Base-by-base conservation (phyloP, 2,888 invertebrate species). In the Cerastis leucographa region DNA sequence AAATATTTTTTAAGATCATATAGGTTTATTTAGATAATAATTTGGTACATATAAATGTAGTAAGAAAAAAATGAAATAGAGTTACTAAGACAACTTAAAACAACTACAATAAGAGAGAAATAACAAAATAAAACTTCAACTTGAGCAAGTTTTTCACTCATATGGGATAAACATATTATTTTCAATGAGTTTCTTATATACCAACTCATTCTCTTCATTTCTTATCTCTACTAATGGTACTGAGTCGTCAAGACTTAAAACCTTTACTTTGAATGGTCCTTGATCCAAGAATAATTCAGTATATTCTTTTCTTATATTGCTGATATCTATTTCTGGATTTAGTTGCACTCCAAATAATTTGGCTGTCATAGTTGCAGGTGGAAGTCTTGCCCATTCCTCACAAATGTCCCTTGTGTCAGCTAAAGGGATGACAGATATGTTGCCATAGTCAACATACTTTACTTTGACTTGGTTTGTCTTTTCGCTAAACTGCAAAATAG, bases 401-500 rank as follows among this genome's bases (percentile, higher is more conserved):
- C 93, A 94, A 76, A 97, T 97, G 89, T 95, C 96, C 76, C 96
- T 96, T 0, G 97, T 92, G 80, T 97, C 93, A 14, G 92, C 88
- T 35, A 94, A 86, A 0, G 95, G 83, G 35, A 98, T 93, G 0
- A 94, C 88, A 89, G 97, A 97, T 12, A 95, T 92, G 88, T 98
- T 98, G 2, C 98, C 98, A 89, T 97, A 98, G 93, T 99, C 98
- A 0, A 98, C 97, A 92, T 97, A 99, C 83, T 96, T 95, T 0
- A 98, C 97, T 88, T 97, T 97, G 0, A 98, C 96, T 71, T 92
- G 88, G 11, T 94, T 92, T 29, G 95, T 91, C 0, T 88, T 87
- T 54, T 94, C 90, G 83, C 97, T 95, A 70, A 96, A 94, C 71
- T 97, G 95, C 64, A 97, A 91, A 71, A 99, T 97, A 22, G 96